phyloP scores from a whole-genome alignment of 2,113 vertebrate genomes.

The Ceyx margarethae region DNA sequence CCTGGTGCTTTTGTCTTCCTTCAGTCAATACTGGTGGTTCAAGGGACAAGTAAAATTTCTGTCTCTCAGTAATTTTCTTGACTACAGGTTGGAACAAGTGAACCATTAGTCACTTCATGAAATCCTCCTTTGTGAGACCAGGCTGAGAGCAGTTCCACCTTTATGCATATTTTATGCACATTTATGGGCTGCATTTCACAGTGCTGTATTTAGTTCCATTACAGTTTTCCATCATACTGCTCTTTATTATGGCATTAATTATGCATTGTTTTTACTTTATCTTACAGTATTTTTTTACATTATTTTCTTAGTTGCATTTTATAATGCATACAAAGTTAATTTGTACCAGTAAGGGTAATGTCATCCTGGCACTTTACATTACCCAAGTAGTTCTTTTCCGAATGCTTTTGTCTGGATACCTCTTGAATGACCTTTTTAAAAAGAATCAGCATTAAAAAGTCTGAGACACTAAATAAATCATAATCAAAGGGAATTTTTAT shows the following conservation, averaged over 20 bases:
- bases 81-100: constrained; percentile 67
- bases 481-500: constrained; percentile 21
- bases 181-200: constrained; percentile 66
- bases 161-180: constrained; percentile 72
- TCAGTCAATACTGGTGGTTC: constrained; percentile 33
- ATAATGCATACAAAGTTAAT: constrained; percentile 55
- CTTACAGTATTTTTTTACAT: constrained; percentile 31
- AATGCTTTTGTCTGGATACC: background rate
- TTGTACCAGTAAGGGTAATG: constrained; percentile 37
- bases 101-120: constrained; percentile 68
- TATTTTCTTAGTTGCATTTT: constrained; percentile 61
- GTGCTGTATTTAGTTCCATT: constrained; percentile 68
- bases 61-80: constrained; percentile 46
- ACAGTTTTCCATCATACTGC: constrained; percentile 67
- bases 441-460: background rate
- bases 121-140: constrained; percentile 63
- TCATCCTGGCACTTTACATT: constrained; percentile 5
- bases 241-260: constrained; percentile 70
- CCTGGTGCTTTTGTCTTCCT: constrained; percentile 29
- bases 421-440: background rate
- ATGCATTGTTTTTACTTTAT: constrained; percentile 69
- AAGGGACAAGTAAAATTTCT: constrained; percentile 68
- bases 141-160: constrained; percentile 68
- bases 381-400: background rate
- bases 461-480: background rate